Evolutionary conservation across 1,140 invertebrate species (phyloP).

Genomic region (Drosophila nebulosa): DNA sequence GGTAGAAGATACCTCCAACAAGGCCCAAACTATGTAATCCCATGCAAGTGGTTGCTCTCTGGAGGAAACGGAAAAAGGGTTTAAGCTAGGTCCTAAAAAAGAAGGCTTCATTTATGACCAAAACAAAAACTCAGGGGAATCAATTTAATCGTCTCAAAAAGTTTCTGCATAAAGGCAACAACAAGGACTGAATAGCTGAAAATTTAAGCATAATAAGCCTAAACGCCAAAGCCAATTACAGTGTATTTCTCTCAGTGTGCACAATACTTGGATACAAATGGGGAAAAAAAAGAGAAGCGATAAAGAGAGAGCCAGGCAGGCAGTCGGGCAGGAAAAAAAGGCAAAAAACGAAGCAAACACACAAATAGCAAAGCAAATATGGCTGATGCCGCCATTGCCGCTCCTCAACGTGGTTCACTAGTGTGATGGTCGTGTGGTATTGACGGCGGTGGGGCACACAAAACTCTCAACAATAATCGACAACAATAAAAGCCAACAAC

Average conservation of each 20-base stretch:
- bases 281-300: not conserved
- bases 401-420: not conserved
- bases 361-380: not conserved
- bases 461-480: slow-evolving; percentile 57
- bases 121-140: too few relatives aligned
- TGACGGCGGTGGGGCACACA: slow-evolving; percentile 24
- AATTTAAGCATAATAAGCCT: too few relatives aligned
- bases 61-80: too few relatives aligned
- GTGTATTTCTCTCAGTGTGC: not conserved
- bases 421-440: not conserved
- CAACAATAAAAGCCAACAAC: slow-evolving; percentile 59
- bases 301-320: not conserved
- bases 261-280: slow-evolving; percentile 22
- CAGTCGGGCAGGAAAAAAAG: not conserved
- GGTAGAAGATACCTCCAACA: not conserved
- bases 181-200: too few relatives aligned
- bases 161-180: too few relatives aligned
- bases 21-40: too few relatives aligned
- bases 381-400: not conserved
- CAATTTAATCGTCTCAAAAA: too few relatives aligned
- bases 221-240: not conserved
- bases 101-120: too few relatives aligned
- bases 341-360: slow-evolving; percentile 7
- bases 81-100: too few relatives aligned
- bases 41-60: too few relatives aligned